These are phyloP conservation scores for Drosophila paucipuncta DNA, from an alignment of 2,888 invertebrate species.

Conservation along the genomic window DNA sequence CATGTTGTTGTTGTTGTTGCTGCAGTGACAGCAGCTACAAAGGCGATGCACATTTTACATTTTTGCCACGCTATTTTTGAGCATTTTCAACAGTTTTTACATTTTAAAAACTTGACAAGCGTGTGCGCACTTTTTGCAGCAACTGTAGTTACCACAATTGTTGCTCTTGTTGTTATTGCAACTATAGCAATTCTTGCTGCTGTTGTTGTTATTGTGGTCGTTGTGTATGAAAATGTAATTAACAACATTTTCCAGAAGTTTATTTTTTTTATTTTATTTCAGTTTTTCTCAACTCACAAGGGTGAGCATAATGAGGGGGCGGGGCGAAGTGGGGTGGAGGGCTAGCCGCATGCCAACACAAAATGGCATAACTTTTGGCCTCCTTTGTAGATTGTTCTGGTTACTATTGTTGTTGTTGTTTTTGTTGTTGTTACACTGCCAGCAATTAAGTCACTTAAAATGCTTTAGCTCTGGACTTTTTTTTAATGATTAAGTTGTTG, in stretches of 20 bases:
- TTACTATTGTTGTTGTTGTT: conserved; percentile 20
- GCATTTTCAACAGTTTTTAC: conserved; percentile 61
- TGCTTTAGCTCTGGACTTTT: conserved; percentile 56
- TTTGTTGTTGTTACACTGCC: conserved; percentile 15
- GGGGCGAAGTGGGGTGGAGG: neutral
- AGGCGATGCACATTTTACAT: conserved; percentile 43
- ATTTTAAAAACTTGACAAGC: conserved; percentile 58
- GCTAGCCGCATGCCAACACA: conserved; percentile 48
- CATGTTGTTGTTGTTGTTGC: conserved; percentile 36
- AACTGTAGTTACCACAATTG: conserved; percentile 60
- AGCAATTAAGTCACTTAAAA: conserved; percentile 70
- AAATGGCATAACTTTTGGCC: conserved; percentile 77
- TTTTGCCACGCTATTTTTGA: conserved; percentile 67
- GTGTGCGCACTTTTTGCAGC: conserved; percentile 64
- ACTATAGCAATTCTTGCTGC: conserved; percentile 27
- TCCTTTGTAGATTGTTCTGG: conserved; percentile 47
- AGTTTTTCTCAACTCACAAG: conserved; percentile 15
- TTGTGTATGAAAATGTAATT: conserved; percentile 76
- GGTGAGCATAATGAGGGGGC: conserved; percentile 3
- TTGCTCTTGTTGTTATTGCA: conserved; percentile 33
- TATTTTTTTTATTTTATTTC: conserved; percentile 34
- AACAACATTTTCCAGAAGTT: conserved; percentile 71
- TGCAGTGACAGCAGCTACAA: conserved; percentile 43
- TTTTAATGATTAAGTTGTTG: conserved; percentile 59
- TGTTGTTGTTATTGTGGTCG: conserved; percentile 26